phyloP scores from a whole-genome alignment of 2,888 invertebrate genomes.

The Unio delphinus region DNA sequence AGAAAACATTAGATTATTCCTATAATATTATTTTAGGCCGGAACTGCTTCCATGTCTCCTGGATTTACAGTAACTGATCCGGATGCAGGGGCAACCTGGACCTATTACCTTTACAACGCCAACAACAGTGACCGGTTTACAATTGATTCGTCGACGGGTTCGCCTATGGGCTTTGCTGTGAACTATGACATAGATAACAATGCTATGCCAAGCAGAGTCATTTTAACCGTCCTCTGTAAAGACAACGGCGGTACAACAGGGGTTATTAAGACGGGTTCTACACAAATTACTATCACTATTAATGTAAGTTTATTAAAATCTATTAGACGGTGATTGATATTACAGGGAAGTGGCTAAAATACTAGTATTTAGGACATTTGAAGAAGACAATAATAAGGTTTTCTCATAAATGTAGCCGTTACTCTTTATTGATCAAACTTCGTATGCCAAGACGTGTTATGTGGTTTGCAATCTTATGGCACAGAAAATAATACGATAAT shows the following conservation, averaged over 20 bases:
- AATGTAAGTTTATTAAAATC: slow-evolving; percentile 3
- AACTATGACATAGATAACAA: slow-evolving; percentile 14
- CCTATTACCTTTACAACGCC: slow-evolving; percentile 8
- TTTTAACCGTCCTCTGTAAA: slow-evolving; percentile 23
- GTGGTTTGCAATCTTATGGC: too few species aligned
- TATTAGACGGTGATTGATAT: too few species aligned
- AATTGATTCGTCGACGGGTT: slow-evolving; percentile 16
- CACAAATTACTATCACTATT: slow-evolving; percentile 16
- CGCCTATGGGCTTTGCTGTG: slow-evolving; percentile 10
- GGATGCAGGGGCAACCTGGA: slow-evolving; percentile 7
- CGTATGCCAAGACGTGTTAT: too few species aligned
- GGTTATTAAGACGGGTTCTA: slow-evolving; percentile 1
- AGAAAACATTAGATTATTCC: too few species aligned
- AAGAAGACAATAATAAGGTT: too few species aligned
- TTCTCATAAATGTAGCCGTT: too few species aligned
- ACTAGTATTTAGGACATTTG: too few species aligned
- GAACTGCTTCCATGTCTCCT: slow-evolving; percentile 16
- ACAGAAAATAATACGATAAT: too few species aligned
- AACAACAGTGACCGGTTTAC: slow-evolving; percentile 23
- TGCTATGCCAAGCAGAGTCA: slow-evolving; percentile 15
- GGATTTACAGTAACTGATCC: neutral
- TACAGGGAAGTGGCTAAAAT: too few species aligned
- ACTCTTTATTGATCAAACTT: too few species aligned
- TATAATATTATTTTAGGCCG: slow-evolving; percentile 16
- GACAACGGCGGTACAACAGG: slow-evolving; percentile 20